Base-by-base conservation (phyloP, 2,113 vertebrate genomes). In the Indicator maculatus region DNA sequence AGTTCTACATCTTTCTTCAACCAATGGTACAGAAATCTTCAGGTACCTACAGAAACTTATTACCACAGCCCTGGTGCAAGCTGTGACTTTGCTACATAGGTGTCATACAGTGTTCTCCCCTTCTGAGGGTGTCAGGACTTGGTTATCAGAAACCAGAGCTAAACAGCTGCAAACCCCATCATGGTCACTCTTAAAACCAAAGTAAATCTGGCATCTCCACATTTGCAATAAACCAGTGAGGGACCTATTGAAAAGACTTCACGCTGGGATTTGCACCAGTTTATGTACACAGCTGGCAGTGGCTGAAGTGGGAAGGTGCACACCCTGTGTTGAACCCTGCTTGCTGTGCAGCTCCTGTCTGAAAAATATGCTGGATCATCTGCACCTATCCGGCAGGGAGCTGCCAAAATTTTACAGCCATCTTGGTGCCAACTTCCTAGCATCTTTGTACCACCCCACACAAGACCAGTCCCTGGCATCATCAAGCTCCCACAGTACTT, bases 401-500 rank as follows among this genome's bases (percentile, higher is more conserved):
- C 50, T 44, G 56, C 56, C 72, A 74, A 36, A 2, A 18, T 36
- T 21, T 44, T 17, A 77, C 30, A 14, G 6, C 1, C 50, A 52
- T 0, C 15, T 24, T 28, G 65, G 44, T 74, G 81, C 31, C 88
- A 86, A 33, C 61, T 70, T 44, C 30, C 6, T 30, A 33, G 5
- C 41, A 53, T 14, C 31, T 52, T 58, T 0, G 9, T 11, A 27
- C 31, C 33, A 24, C 19, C 30, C 71, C 1, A 0, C 15, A 4
- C 18, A 17, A 75, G 70, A 50, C 20, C 2, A 0, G 38, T 75
- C 44, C 60, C 38, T 1, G 3, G 63, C 18, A 33, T 5, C 2
- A 1, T 23, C 7, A 3, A 0, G n/a, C 44, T 80, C 33, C 11
- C 59, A 4, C 2, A 20, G 44, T 5, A 7, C 58, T 50, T 50